These are phyloP conservation scores for Dicrurus megarhynchus DNA, from an alignment of 2,113 vertebrate species.

Conservation along the genomic window DNA sequence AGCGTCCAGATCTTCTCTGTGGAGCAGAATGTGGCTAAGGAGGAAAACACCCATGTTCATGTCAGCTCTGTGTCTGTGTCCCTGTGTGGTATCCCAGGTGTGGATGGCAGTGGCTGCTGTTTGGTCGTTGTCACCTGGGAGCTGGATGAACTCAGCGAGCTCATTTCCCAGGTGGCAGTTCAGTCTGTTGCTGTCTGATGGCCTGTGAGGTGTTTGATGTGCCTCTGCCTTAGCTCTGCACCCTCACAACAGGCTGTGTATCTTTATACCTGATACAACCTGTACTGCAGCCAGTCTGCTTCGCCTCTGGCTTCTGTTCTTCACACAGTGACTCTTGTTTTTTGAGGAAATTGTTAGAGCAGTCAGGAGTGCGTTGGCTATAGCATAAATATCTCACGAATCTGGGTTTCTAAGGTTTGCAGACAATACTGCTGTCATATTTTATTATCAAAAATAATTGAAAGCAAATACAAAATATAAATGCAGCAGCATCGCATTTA, in stretches of 20 bases:
- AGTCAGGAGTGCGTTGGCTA: background rate
- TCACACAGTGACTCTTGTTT: background rate
- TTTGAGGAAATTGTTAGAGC: background rate
- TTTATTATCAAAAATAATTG: background rate
- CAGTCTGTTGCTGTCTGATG: background rate
- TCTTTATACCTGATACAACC: background rate
- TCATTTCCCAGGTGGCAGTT: background rate
- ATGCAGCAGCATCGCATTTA: background rate
- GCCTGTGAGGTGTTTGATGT: background rate
- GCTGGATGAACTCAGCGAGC: background rate
- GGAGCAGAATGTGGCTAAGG: background rate
- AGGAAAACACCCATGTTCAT: background rate
- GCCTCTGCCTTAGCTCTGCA: background rate
- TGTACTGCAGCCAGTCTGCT: background rate
- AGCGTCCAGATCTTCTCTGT: background rate
- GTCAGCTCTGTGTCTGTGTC: fast-evolving
- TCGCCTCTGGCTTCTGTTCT: background rate
- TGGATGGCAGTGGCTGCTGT: background rate
- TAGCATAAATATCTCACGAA: background rate
- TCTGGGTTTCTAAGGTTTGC: background rate
- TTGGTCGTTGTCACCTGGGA: background rate
- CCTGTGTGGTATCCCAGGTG: background rate
- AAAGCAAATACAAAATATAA: background rate
- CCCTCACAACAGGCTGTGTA: background rate
- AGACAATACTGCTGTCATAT: background rate